Percentiles rank a stretch among this genome's conserved stretches.
Conservation (phyloP, 2,797 vertebrate species). For the Bradypodion ventrale region DNA sequence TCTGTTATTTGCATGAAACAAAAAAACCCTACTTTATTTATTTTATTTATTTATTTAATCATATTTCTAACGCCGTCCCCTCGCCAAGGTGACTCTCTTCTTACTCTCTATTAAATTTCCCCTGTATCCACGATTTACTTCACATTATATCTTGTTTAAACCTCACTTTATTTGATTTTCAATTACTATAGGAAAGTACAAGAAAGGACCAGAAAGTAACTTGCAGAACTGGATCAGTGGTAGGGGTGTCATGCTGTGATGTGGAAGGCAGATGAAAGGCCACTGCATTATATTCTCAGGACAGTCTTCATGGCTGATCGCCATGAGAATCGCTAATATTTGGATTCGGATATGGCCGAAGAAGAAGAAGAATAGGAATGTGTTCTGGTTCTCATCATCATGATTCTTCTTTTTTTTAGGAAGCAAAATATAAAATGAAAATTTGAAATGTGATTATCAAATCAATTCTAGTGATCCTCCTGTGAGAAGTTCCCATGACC, state of each 20-base stretch:
- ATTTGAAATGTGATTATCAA: not conserved
- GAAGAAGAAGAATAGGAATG: too few relatives aligned
- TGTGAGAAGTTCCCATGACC: not conserved
- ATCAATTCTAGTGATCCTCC: not conserved
- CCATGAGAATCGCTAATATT: too few relatives aligned
- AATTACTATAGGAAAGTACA: not conserved
- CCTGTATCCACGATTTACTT: not conserved
- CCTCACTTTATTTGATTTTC: not conserved
- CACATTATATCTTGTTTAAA: not conserved
- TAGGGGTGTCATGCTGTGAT: too few relatives aligned
- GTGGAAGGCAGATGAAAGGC: too few relatives aligned
- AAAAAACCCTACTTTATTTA: not conserved
- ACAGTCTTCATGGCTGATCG: too few relatives aligned
- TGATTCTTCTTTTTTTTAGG: not conserved
- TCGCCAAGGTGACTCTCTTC: too few relatives aligned
- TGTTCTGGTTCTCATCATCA: not conserved
- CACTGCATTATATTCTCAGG: too few relatives aligned
- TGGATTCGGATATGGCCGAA: too few relatives aligned
- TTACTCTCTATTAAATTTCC: not conserved
- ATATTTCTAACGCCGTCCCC: too few relatives aligned
- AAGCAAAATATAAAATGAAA: conserved; percentile 1
- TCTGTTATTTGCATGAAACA: not conserved
- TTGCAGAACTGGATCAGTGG: too few relatives aligned
- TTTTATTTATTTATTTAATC: too few relatives aligned
- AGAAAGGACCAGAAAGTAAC: too few relatives aligned